A percentile compares a stretch with the other conserved stretches of the same genome.
These are phyloP conservation scores for Shargacucullia verbasci DNA, from an alignment of 2,888 invertebrate species.

Conservation along the genomic window DNA sequence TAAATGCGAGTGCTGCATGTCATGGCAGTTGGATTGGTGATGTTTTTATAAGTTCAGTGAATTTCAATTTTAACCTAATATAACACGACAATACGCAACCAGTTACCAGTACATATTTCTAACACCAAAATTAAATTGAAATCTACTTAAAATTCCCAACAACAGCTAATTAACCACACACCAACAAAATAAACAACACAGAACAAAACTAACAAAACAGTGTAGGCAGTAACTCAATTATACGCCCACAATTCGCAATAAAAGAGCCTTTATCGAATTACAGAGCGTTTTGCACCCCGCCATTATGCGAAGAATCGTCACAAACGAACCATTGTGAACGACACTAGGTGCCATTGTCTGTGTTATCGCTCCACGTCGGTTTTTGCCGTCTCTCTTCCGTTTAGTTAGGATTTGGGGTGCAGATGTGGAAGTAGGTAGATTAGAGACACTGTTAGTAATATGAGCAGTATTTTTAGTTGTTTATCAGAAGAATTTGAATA, in stretches of 20 bases:
- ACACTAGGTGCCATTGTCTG: conserved; percentile 87
- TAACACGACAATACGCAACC: too few species aligned
- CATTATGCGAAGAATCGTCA: conserved; percentile 87
- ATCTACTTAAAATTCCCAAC: not conserved
- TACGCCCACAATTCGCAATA: conserved; percentile 84
- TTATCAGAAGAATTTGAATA: too few species aligned
- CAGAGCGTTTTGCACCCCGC: conserved; percentile 82
- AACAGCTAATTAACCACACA: conserved; percentile 57
- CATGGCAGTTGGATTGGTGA: too few species aligned
- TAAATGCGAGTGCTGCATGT: too few species aligned
- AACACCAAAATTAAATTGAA: conserved; percentile 1
- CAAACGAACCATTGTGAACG: conserved; percentile 87
- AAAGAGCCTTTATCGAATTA: conserved; percentile 86
- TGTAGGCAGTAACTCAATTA: conserved; percentile 80
- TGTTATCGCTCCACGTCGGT: conserved; percentile 85
- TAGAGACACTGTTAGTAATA: not conserved
- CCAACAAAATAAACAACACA: conserved; percentile 62
- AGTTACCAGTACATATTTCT: too few species aligned
- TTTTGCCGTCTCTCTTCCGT: conserved; percentile 85
- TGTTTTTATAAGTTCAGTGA: too few species aligned
- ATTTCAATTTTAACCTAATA: too few species aligned
- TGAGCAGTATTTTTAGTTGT: too few species aligned
- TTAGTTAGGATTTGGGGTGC: conserved; percentile 64
- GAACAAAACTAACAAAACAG: conserved; percentile 72
- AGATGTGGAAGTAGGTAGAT: conserved; percentile 68